Percentiles rank a stretch among this genome's conserved stretches.
Evolutionary conservation across 1,140 invertebrate genomes (phyloP).

Genomic region (Phortica variegata): DNA sequence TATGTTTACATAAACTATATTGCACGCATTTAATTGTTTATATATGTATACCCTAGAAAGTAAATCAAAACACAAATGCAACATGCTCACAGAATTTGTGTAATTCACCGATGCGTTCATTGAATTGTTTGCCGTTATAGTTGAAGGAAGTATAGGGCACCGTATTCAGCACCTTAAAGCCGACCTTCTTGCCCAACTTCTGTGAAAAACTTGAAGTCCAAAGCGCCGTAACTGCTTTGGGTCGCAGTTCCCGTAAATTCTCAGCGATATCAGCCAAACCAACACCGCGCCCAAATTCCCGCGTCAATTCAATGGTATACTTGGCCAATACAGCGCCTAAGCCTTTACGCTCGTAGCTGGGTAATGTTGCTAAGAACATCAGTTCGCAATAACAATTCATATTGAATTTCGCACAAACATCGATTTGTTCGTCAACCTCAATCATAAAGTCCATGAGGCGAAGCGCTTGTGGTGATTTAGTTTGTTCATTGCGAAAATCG

Average conservation of each 20-base stretch:
- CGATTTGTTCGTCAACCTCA: conserved; percentile 59
- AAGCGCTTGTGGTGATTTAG: conserved; percentile 60
- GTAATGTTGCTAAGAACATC: conserved; percentile 65
- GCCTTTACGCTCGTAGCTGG: conserved; percentile 57
- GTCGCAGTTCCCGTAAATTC: conserved; percentile 57
- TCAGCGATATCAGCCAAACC: conserved; percentile 56
- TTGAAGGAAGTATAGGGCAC: conserved; percentile 59
- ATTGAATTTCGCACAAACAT: conserved; percentile 64
- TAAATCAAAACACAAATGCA: conserved; percentile 10
- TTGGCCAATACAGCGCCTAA: conserved; percentile 61
- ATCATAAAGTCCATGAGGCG: conserved; percentile 64
- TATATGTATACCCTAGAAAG: conserved; percentile 11
- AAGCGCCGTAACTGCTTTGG: conserved; percentile 62
- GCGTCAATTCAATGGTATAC: conserved; percentile 60
- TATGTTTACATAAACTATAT: not conserved
- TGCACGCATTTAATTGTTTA: not conserved
- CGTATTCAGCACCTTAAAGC: conserved; percentile 60
- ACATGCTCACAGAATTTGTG: conserved; percentile 35
- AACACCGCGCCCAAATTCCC: conserved; percentile 58
- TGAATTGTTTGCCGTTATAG: conserved; percentile 62
- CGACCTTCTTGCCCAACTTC: conserved; percentile 60
- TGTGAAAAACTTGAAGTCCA: conserved; percentile 63
- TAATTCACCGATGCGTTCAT: conserved; percentile 57
- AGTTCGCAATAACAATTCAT: conserved; percentile 66
- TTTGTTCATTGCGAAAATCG: conserved; percentile 61